Evolutionary conservation across 1,140 invertebrate genomes (phyloP).

Genomic region (Eubasilissa regina): DNA sequence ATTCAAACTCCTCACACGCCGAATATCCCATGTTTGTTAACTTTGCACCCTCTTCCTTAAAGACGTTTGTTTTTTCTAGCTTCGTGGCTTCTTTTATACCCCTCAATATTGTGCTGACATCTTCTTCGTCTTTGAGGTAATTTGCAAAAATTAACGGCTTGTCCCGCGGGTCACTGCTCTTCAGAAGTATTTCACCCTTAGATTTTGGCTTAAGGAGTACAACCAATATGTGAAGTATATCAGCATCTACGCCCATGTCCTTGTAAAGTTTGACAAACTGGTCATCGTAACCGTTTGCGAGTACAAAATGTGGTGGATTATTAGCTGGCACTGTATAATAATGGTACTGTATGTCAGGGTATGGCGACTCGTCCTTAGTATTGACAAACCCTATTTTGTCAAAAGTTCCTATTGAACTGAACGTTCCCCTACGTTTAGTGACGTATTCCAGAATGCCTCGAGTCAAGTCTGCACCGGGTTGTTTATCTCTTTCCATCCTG

Average conservation of each 20-base stretch:
- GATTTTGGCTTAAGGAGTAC: conserved; percentile 72
- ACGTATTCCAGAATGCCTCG: no score
- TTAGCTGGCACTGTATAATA: no score
- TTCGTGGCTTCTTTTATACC: conserved; percentile 74
- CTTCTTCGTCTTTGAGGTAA: conserved; percentile 84
- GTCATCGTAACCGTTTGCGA: conserved; percentile 65
- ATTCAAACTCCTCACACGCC: conserved; percentile 65
- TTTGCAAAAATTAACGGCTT: conserved; percentile 86
- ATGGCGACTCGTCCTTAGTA: no score
- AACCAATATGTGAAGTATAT: conserved; percentile 68
- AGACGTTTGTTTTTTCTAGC: conserved; percentile 72
- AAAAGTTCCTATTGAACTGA: no score
- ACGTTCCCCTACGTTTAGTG: no score
- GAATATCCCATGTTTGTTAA: conserved; percentile 67
- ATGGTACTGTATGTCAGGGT: no score
- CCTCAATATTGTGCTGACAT: conserved; percentile 82
- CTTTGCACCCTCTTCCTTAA: conserved; percentile 67
- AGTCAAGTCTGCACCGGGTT: no score
- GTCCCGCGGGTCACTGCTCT: conserved; percentile 64
- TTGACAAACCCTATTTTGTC: no score
- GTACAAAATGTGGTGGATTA: conserved; percentile 52
- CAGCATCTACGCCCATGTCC: conserved; percentile 65
- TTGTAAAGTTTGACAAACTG: conserved; percentile 66
- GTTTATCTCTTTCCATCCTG: no score
- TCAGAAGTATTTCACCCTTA: conserved; percentile 66